A percentile compares a stretch with the other conserved stretches of the same genome.
Conservation (phyloP, 2,113 vertebrate genomes). For the Bubo blakistoni region DNA sequence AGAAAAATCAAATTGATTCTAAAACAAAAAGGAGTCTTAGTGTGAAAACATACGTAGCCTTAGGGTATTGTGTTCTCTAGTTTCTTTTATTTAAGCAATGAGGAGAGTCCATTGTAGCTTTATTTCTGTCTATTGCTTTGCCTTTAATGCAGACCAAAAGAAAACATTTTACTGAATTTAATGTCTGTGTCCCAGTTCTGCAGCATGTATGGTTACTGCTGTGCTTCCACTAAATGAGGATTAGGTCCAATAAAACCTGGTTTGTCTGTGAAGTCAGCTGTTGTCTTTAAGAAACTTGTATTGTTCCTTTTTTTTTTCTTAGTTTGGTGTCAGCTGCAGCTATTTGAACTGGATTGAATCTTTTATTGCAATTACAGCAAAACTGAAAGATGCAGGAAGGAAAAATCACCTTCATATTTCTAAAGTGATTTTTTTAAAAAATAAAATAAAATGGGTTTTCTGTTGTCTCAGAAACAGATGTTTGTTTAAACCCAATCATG, state of each 20-base stretch:
- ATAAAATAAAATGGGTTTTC: not conserved
- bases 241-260: not conserved
- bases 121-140: not conserved
- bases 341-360: not conserved
- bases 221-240: not conserved
- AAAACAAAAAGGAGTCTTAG: not conserved
- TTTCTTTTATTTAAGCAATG: not conserved
- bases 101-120: not conserved
- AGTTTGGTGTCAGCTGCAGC: not conserved
- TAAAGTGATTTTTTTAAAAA: not conserved
- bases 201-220: not conserved
- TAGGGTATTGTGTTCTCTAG: not conserved
- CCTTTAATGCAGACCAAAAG: not conserved
- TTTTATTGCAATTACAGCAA: not conserved
- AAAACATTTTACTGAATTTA: not conserved
- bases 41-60: not conserved
- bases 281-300: not conserved
- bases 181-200: not conserved
- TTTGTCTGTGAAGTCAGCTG: not conserved
- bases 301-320: not conserved
- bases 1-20: not conserved
- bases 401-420: not conserved
- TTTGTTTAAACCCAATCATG: slow-evolving; percentile 20
- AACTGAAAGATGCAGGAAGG: not conserved
- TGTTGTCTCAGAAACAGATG: slow-evolving; percentile 8